Base-by-base conservation (phyloP, 2,888 invertebrate genomes). In the Agrotis exclamationis region DNA sequence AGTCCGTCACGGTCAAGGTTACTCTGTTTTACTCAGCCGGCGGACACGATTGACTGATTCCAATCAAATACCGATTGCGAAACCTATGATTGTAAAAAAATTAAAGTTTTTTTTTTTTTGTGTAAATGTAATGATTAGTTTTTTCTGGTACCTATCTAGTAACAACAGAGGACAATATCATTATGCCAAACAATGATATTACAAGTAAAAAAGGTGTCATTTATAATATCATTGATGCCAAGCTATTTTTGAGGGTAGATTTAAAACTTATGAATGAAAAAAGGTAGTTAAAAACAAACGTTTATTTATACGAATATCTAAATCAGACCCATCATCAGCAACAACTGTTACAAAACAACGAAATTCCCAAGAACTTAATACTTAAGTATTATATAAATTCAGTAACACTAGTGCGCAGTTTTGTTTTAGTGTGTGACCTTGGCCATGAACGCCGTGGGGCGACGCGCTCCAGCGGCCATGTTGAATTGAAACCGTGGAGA, bases 401-500 rank as follows among this genome's bases (percentile, higher is more conserved):
- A 84, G 80, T 79, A 86, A 89, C 85, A 86, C 83, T 84, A 91
- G 84, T 92, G 93, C 94, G 93, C 91, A 93, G 93, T 94, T 94
- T 91, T 91, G 92, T 94, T 93, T 94, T 92, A 92, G 91, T 89
- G 78, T 88, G 85, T 93, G 95, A 95, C 96, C 96, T 96, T 96
- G 96, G 90, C 95, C 95, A 90, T 96, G 95, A 95, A 95, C 93
- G 94, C 86, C 86, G 87, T 90, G 93, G 92, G 92, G 92, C 93
- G 95, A 91, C 93, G 90, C 94, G 94, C 95, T 93, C 89, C 90
- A 91, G 91, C 92, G 91, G 91, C 94, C 94, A 94, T 93, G 92
- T 92, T 93, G 92, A 90, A 93, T 92, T 90, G 85, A 87, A 90
- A 92, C 90, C 89, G 90, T 88, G 89, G 89, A 93, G 91, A 91